Evolutionary conservation across 2,797 vertebrate species (phyloP).

Genomic region (Oreonectes daqikongensis): DNA sequence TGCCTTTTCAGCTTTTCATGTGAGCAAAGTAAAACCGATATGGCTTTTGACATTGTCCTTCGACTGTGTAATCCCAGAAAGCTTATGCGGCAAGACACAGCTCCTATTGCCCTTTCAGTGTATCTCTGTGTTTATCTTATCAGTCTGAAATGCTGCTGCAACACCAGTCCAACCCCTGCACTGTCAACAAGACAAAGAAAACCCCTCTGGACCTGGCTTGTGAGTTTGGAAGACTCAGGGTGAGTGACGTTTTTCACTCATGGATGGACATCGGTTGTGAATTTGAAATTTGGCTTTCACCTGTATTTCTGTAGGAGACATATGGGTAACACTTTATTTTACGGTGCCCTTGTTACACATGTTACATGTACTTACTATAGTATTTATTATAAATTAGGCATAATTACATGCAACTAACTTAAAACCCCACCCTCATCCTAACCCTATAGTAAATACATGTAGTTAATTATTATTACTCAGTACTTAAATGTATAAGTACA

Average conservation of each 20-base stretch:
- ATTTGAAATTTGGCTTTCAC: too few species aligned
- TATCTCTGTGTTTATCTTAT: neutral
- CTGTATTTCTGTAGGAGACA: too few species aligned
- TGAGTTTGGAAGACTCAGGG: conserved; percentile 92
- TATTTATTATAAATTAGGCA: too few species aligned
- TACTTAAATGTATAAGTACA: too few species aligned
- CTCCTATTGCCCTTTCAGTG: conserved; percentile 17
- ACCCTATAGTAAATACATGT: too few species aligned
- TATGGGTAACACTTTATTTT: too few species aligned
- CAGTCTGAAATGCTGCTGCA: conserved; percentile 96
- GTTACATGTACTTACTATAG: too few species aligned
- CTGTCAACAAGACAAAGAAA: conserved; percentile 89
- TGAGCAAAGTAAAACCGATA: conserved; percentile 4
- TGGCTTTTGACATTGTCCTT: conserved; percentile 25
- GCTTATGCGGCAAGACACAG: conserved; percentile 18
- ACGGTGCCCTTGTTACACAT: too few species aligned
- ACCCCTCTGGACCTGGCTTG: conserved; percentile 92
- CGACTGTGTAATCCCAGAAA: conserved; percentile 32
- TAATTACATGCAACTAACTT: too few species aligned
- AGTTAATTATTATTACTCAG: too few species aligned
- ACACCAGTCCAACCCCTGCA: conserved; percentile 93
- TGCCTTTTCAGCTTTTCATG: conserved; percentile 28
- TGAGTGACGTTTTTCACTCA: conserved; percentile 59
- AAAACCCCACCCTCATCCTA: too few species aligned
- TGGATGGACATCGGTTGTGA: too few species aligned